Evolutionary conservation across 1,140 invertebrate genomes (phyloP), one percentile per base, ranked within the genome.

Genomic region (Orussus abietinus): DNA sequence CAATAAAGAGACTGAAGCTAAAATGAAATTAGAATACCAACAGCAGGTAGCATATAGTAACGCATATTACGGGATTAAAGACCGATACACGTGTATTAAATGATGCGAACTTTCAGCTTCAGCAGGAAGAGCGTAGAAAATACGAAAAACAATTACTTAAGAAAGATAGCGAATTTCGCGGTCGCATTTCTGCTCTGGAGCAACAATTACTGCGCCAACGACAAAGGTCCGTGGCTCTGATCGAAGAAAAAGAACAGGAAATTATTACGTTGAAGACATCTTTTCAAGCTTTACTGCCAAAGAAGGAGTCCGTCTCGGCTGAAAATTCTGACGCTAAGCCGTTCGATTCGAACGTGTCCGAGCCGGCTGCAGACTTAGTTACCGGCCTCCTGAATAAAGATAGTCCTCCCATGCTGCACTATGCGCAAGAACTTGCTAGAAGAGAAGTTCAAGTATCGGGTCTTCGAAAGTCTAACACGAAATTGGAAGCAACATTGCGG

Each of bases 181-280:
- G 72, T 36, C 77, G 80, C 58, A 63, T 84, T 1, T 64, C 70
- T 12, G 72, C 78, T 25, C 54, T 91, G 14, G 88, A 92, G 55
- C 80, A 83, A 33, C 83, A 91, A 55, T 63, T 90, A n/a, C 75
- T 81, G 29, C 83, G 84, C 38, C 90, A 92, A 57, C 69, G 89
- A 11, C 86, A 89, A 37, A 68, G 88, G 35, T 89, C 88, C 10
- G 72, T 90, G 5, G 77, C 78, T 2, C 62, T 92, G 5, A 66
- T 92, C 4, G 81, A 85, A 18, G 89, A 92, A 53, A 89, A 90
- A 37, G 88, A 92, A 53, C 78, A 82, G 47, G 87, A 90, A 59
- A 83, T 92, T 26, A 69, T 80, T 30, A 75, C 80, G 1, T 56
- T 86, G 10, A 80, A 81, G 51, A 67, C 78, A 5, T 77, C 77